phyloP scores from a whole-genome alignment of 2,113 vertebrate genomes.

The Lophura nycthemera region DNA sequence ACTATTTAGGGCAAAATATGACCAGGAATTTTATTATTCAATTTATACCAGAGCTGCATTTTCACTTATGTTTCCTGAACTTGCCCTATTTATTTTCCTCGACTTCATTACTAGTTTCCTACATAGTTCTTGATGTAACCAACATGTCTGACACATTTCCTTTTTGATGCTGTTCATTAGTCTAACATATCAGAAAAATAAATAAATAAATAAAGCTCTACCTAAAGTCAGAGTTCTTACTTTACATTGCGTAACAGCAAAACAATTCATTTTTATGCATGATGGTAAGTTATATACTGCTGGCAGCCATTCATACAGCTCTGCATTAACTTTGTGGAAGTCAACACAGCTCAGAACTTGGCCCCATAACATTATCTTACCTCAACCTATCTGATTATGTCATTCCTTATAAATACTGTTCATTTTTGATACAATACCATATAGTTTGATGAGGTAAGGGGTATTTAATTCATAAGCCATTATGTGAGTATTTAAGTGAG shows the following conservation, averaged over 20 bases:
- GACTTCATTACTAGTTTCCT: slow-evolving; percentile 62
- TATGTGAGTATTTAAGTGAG: background rate
- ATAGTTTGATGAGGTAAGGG: slow-evolving; percentile 14
- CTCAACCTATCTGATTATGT: background rate
- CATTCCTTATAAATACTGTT: slow-evolving; percentile 20
- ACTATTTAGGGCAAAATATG: slow-evolving; percentile 83
- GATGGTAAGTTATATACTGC: background rate
- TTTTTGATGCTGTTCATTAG: slow-evolving; percentile 70
- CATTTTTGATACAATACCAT: slow-evolving; percentile 15
- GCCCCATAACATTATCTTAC: background rate
- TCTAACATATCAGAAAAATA: slow-evolving; percentile 20
- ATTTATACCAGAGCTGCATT: slow-evolving; percentile 75
- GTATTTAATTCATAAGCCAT: slow-evolving; percentile 3
- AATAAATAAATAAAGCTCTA: background rate
- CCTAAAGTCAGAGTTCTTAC: background rate
- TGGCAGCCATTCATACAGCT: background rate
- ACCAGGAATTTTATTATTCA: slow-evolving; percentile 80
- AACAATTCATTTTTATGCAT: background rate
- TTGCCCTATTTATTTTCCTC: slow-evolving; percentile 78
- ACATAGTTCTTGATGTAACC: slow-evolving; percentile 36
- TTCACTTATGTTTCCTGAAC: slow-evolving; percentile 74
- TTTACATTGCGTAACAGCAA: background rate
- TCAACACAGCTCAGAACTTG: background rate
- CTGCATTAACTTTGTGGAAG: background rate
- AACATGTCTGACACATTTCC: slow-evolving; percentile 69